phyloP scores from a whole-genome alignment of 2,797 vertebrate species.

The Varecia variegata region DNA sequence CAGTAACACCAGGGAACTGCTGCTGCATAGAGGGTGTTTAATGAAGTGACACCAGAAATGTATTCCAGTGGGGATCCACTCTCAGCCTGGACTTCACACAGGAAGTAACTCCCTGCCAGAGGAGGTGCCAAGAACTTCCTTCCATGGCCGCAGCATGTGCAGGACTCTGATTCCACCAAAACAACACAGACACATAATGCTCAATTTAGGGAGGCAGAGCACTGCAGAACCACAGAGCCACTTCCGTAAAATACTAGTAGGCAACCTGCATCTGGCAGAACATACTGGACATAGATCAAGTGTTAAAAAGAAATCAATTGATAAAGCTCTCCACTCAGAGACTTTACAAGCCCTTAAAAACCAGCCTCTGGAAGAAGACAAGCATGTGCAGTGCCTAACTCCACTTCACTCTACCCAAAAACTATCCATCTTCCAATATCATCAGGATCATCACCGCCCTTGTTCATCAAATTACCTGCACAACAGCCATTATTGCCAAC shows the following conservation, averaged over 20 bases:
- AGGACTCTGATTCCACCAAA: background rate
- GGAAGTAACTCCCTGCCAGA: background rate
- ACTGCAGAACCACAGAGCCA: background rate
- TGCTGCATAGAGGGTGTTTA: background rate
- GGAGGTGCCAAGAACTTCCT: background rate
- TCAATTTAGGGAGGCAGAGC: background rate
- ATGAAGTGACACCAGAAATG: background rate
- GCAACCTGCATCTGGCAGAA: background rate
- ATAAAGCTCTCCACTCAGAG: background rate
- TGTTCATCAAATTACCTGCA: background rate
- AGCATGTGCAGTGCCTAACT: background rate
- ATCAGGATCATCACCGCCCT: background rate
- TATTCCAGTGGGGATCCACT: background rate
- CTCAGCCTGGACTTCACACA: background rate
- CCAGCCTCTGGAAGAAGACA: background rate
- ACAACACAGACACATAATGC: background rate
- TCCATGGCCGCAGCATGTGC: accelerated
- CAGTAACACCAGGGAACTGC: background rate
- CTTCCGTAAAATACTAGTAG: background rate
- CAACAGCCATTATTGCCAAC: background rate
- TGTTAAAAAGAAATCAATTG: background rate
- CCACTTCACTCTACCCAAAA: background rate
- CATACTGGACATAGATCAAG: background rate
- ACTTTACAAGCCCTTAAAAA: background rate
- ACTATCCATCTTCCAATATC: background rate